Evolutionary conservation across 1,140 invertebrate species (phyloP).

Genomic region (Himalopsyche phryganea): DNA sequence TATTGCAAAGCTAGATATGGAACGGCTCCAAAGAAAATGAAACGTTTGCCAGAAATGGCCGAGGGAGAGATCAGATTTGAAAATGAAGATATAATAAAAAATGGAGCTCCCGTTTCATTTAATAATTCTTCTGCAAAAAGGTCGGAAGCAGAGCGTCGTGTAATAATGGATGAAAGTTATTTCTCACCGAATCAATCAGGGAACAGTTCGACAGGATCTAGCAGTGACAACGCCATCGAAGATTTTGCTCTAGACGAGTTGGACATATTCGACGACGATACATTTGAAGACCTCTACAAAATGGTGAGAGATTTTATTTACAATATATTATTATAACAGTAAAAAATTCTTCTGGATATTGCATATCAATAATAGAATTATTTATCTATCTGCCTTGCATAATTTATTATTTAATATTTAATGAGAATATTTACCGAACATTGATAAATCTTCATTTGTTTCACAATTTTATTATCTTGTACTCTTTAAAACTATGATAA

Average conservation of each 20-base stretch:
- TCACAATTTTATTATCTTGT: too few relatives aligned
- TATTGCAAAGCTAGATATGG: slow-evolving; percentile 41
- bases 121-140: background rate
- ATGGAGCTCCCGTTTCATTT: background rate
- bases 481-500: too few relatives aligned
- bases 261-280: slow-evolving; percentile 42
- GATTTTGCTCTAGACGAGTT: slow-evolving; percentile 47
- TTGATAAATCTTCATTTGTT: too few relatives aligned
- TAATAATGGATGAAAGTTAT: background rate
- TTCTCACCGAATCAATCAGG: slow-evolving; percentile 18
- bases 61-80: slow-evolving; percentile 1
- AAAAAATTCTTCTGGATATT: too few relatives aligned
- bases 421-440: too few relatives aligned
- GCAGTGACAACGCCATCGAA: slow-evolving; percentile 36
- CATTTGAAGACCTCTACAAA: slow-evolving; percentile 47
- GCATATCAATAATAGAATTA: too few relatives aligned
- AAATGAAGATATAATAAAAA: slow-evolving; percentile 1
- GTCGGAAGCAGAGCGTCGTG: background rate
- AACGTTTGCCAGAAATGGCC: background rate
- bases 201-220: slow-evolving; percentile 38
- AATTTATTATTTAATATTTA: too few relatives aligned
- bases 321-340: too few relatives aligned
- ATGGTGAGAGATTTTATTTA: slow-evolving; percentile 40
- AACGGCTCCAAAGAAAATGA: background rate
- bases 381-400: too few relatives aligned